Evolutionary conservation across 1,140 invertebrate genomes (phyloP).

Genomic region (Carposina sasakii): DNA sequence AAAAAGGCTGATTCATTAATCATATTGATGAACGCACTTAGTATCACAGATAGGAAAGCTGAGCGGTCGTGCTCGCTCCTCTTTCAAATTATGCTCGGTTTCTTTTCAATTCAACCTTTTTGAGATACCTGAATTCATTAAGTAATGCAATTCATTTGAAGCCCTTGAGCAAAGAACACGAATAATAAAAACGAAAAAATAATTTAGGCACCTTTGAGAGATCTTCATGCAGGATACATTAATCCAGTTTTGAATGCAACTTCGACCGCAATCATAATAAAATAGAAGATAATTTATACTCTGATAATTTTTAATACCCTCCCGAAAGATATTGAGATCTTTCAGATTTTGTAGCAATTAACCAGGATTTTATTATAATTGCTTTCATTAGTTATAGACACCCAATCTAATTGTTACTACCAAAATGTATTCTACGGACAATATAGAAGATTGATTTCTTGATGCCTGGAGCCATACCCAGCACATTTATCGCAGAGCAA

Average conservation of each 20-base stretch:
- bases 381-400: too few species aligned
- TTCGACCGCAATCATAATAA: too few species aligned
- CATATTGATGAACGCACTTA: constrained; percentile 46
- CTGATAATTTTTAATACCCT: too few species aligned
- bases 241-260: constrained; percentile 8
- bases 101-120: constrained; percentile 12
- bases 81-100: constrained; percentile 21
- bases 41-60: constrained; percentile 27
- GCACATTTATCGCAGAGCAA: constrained; percentile 47
- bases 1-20: constrained; percentile 37
- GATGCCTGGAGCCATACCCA: too few species aligned
- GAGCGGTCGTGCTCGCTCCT: constrained; percentile 10
- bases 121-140: constrained; percentile 23
- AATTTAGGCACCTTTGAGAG: constrained; percentile 9
- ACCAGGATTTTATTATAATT: too few species aligned
- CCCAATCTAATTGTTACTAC: too few species aligned
- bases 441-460: too few species aligned
- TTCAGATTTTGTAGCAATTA: too few species aligned
- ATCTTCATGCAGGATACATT: constrained; percentile 11
- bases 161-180: constrained; percentile 3
- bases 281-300: too few species aligned
- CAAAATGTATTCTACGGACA: too few species aligned
- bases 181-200: constrained; percentile 9
- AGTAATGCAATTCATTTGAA: constrained; percentile 21
- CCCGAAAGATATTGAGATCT: too few species aligned